Base-by-base conservation (phyloP, 2,797 vertebrate genomes). In the Dendrocincla tyrannina region DNA sequence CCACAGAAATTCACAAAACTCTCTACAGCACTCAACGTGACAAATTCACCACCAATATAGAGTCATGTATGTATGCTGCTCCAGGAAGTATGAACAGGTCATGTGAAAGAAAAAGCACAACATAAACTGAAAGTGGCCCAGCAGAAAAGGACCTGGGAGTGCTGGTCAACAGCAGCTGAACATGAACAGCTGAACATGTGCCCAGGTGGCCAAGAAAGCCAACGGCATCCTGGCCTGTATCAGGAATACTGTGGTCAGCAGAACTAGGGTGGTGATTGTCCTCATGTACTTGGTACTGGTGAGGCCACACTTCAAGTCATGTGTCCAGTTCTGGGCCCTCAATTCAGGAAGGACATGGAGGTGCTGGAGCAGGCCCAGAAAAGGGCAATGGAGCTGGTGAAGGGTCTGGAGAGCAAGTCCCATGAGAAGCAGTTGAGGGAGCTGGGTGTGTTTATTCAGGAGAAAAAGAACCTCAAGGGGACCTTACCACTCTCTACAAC, bases 231-330 rank as follows among this genome's bases (percentile, higher is more conserved):
- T 19, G 17, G n/a, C 13, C 72, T 56, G 22, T 3, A 52, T 33
- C 52, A 72, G 24, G 5, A 59, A 23, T 1, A 23, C 12, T 7
- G 46, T 2, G 15, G 52, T 44, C 46, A 78, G 33, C 59, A 59
- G 50, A 7, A 53, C 0, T 13, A 59, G 4, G 5, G 52, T 22
- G 59, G 46, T 1, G 17, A 66, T 12, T 28, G 20, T 32, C 8
- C 0, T 11, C 17, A 18, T 4, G 1, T 13, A 44, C 17, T 22
- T 0, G 0, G 44, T 52, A 66, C 12, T 28, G 14, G 12, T 52
- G 66, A 72, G 39, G 30, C 7, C 9, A 11, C 30, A 46, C 5
- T 30, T 76, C 2, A 0, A 84, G 30, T 46, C 2, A 52, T 72
- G 22, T 10, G 13, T 27, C 33, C 59, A 52, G 12, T 66, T 72